A percentile compares a stretch with the other conserved stretches of the same genome.
Evolutionary conservation across 2,113 vertebrate genomes (phyloP).

Genomic region (Scomber colias): DNA sequence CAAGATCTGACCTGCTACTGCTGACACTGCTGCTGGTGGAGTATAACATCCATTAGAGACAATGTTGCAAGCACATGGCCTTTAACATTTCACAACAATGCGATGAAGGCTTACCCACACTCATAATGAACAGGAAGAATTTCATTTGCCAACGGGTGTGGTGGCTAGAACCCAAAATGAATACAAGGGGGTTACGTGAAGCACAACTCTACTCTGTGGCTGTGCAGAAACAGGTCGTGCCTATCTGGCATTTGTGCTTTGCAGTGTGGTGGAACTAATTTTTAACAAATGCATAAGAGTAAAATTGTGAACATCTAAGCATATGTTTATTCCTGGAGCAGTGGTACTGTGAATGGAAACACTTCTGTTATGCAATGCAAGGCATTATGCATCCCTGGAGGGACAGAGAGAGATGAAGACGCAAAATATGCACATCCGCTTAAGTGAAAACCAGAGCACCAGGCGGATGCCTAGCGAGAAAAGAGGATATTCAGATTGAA

Average conservation of each 20-base stretch:
- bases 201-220: background rate
- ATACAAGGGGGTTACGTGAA: background rate
- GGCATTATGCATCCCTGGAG: slow-evolving; percentile 75
- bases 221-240: background rate
- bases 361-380: slow-evolving; percentile 70
- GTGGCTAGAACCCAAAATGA: slow-evolving; percentile 30
- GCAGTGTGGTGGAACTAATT: slow-evolving; percentile 50
- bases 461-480: slow-evolving; percentile 40
- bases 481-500: slow-evolving; percentile 67
- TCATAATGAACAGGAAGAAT: slow-evolving; percentile 32
- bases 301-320: slow-evolving; percentile 62
- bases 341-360: slow-evolving; percentile 63
- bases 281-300: slow-evolving; percentile 55
- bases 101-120: slow-evolving; percentile 24
- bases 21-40: slow-evolving; percentile 1
- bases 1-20: slow-evolving; percentile 50
- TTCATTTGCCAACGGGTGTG: slow-evolving; percentile 5
- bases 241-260: slow-evolving; percentile 31
- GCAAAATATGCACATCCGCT: slow-evolving; percentile 79
- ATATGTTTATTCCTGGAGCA: slow-evolving; percentile 70
- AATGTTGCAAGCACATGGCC: slow-evolving; percentile 13
- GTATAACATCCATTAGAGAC: slow-evolving; percentile 53
- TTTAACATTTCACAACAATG: slow-evolving; percentile 24
- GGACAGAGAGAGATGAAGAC: slow-evolving; percentile 55
- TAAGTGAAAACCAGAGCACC: slow-evolving; percentile 71